These are phyloP conservation scores for Mobula birostris DNA, from an alignment of 2,113 vertebrate species.

Conservation along the genomic window DNA sequence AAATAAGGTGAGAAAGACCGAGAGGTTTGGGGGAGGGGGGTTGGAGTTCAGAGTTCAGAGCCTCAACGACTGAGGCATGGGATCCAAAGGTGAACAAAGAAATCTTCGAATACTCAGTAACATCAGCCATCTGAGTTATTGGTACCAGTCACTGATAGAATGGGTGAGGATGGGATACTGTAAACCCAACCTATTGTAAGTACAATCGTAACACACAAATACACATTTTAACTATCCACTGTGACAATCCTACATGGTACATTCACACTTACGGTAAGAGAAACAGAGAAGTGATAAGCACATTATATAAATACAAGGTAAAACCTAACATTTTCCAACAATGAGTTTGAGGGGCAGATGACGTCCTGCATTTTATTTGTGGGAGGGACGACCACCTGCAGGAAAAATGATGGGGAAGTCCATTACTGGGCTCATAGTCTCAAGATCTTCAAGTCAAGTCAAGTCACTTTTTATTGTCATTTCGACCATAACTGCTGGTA, in stretches of 20 bases:
- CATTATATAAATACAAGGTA: background rate
- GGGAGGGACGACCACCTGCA: background rate
- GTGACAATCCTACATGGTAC: too few relatives aligned
- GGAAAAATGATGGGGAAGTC: too few relatives aligned
- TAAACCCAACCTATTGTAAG: too few relatives aligned
- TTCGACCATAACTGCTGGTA: too few relatives aligned
- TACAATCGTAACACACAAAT: too few relatives aligned
- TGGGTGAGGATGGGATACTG: background rate
- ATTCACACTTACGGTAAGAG: too few relatives aligned
- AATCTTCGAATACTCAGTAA: background rate
- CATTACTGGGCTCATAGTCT: too few relatives aligned
- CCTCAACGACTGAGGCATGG: background rate
- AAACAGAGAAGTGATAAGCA: too few relatives aligned
- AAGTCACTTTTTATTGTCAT: too few relatives aligned
- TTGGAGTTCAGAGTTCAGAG: background rate
- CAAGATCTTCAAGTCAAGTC: too few relatives aligned
- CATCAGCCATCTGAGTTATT: background rate
- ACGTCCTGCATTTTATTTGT: background rate
- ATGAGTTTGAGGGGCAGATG: background rate
- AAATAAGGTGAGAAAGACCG: background rate
- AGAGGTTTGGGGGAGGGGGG: background rate
- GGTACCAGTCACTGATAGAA: background rate
- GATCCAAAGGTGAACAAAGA: background rate
- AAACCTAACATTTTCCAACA: too few relatives aligned
- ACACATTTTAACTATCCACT: too few relatives aligned